A percentile compares a stretch with the other conserved stretches of the same genome.
These are phyloP conservation scores for Mythimna ferrago DNA, from an alignment of 2,888 invertebrate genomes.

Conservation along the genomic window DNA sequence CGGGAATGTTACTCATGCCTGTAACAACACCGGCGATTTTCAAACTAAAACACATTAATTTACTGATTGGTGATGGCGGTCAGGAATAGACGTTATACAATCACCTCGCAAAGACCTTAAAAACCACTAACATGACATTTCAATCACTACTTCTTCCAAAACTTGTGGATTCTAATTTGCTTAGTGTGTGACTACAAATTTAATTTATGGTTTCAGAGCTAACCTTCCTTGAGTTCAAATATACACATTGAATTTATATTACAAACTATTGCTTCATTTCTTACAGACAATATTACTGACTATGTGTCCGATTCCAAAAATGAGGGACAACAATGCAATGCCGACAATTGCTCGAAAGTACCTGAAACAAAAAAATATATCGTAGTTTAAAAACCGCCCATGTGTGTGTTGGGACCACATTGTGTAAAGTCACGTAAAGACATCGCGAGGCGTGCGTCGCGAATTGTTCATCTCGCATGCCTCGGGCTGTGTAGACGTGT, in stretches of 20 bases:
- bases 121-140: background rate
- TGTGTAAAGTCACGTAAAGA: too few species aligned
- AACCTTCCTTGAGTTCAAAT: constrained; percentile 45
- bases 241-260: constrained; percentile 9
- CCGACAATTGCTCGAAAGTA: constrained; percentile 81
- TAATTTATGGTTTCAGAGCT: background rate
- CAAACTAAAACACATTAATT: background rate
- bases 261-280: constrained; percentile 26
- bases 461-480: too few species aligned
- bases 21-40: background rate
- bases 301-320: constrained; percentile 77
- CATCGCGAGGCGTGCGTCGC: too few species aligned
- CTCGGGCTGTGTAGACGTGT: too few species aligned
- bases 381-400: too few species aligned
- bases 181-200: background rate
- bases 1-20: background rate
- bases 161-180: background rate
- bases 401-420: too few species aligned
- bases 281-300: constrained; percentile 67
- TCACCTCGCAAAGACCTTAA: background rate
- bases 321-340: constrained; percentile 75
- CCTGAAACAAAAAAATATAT: constrained; percentile 75
- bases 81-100: background rate
- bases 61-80: background rate
- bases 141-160: constrained; percentile 18